Base-by-base conservation (phyloP, 92 coral and sea anemone genomes). In the Palythoa grandiflora region DNA sequence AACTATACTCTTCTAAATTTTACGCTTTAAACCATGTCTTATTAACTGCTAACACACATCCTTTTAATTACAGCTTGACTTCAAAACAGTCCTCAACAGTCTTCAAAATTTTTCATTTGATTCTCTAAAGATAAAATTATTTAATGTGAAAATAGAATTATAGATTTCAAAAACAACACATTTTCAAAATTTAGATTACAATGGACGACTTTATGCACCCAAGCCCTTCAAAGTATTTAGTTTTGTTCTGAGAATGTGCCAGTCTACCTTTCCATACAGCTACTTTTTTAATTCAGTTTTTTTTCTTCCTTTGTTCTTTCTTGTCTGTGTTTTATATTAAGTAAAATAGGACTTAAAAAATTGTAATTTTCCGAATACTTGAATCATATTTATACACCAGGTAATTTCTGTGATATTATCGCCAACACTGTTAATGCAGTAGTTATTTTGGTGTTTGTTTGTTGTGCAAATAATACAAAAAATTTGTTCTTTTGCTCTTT, bases 21-120 rank as follows among this genome's bases (percentile, higher is more conserved):
- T 59, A 59, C 66, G 66, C 66, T 59, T 59, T 59, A 59, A 59
- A 59, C 66, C 66, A 59, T 59, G 66, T 59, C 66, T 59, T 59
- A 59, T 59, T 59, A 59, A 59, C 66, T 59, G 66, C 66, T 59
- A 59, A 59, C 19, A 59, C 66, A 59, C 66, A 59, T 59, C 28
- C 17, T 59, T 59, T 59, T 59, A 14, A 59, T 59, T 59, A 59
- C 66, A 59, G 66, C 66, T 59, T 59, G 66, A 20, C 66, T 59
- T 59, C 66, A 59, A 59, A 59, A 59, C 66, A 59, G 66, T 59
- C 66, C 60, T 54, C 9, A 12, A 11, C 60, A 54, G 15, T 54
- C 60, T 54, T 54, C 60, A 54, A 54, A 54, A 54, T 54, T 54
- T 54, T 54, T 54, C 60, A 54, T 54, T 54, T 54, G 60, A 54